These are phyloP conservation scores for Drosophila sturtevanti DNA, from an alignment of 1,140 invertebrate genomes.

Conservation along the genomic window DNA sequence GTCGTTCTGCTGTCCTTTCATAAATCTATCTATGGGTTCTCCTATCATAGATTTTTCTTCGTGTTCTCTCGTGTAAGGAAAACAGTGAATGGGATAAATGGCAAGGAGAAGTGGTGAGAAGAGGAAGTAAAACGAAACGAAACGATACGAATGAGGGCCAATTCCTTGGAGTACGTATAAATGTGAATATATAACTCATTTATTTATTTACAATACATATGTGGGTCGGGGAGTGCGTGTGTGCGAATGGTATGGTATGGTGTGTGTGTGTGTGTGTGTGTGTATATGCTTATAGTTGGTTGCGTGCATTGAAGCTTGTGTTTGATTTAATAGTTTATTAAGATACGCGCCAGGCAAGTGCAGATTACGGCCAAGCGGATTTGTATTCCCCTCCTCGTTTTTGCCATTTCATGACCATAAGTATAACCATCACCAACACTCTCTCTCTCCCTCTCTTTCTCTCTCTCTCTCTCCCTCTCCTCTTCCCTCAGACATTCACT, in stretches of 20 bases:
- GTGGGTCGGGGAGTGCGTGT: slow-evolving; percentile 5
- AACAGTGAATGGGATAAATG: slow-evolving; percentile 36
- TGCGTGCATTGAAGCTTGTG: slow-evolving; percentile 74
- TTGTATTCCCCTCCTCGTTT: slow-evolving; percentile 35
- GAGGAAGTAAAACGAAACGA: neutral
- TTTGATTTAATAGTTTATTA: slow-evolving; percentile 81
- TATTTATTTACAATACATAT: slow-evolving; percentile 69
- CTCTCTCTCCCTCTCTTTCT: neutral
- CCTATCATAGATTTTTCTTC: slow-evolving; percentile 6
- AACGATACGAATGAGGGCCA: slow-evolving; percentile 37
- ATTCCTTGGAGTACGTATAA: slow-evolving; percentile 63
- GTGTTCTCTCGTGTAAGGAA: slow-evolving; percentile 38
- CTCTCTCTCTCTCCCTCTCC: neutral
- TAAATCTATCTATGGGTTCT: slow-evolving; percentile 3
- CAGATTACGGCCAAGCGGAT: slow-evolving; percentile 72
- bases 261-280: slow-evolving; percentile 6
- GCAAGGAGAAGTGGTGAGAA: slow-evolving; percentile 54
- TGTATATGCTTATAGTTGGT: slow-evolving; percentile 29
- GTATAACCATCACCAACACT: too few species aligned
- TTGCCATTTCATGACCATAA: neutral
- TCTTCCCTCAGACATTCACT: too few species aligned
- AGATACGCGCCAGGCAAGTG: slow-evolving; percentile 75
- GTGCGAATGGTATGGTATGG: too few species aligned
- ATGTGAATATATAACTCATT: slow-evolving; percentile 76
- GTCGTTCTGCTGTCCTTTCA: neutral